Base-by-base conservation (phyloP, 2,797 vertebrate genomes). In the Stomatorhinus walkeri region DNA sequence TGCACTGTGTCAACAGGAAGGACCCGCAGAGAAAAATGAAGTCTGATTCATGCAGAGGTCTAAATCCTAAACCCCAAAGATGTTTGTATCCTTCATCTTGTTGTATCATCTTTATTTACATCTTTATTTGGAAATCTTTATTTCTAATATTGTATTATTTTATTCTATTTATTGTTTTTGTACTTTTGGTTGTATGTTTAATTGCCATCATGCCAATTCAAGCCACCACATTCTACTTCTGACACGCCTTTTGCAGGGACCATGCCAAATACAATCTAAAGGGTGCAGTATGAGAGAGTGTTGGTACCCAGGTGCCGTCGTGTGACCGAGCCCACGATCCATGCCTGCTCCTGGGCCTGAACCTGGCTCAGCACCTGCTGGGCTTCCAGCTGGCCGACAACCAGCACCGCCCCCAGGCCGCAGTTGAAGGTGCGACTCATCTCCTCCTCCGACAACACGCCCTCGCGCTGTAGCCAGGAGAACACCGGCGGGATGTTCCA, bases 361-460 rank as follows among this genome's bases (percentile, higher is more conserved):
- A 99, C 54, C 79, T 97, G 96, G 6, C 89, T 91, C 4, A 99
- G 94, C 6, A 98, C 93, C 87, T 94, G 93, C 92, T 96, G 95
- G 76, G 96, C 95, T 0, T 96, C 91, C 9, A 92, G 91, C 4
- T 94, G 93, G n/a, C 96, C 91, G 0, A 99, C 97, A 79, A 98
- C 95, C 51, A 99, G 93, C 90, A 96, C 95, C 0, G 96, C 97
- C 0, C 98, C 98, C 0, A 99, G 89, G 7, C 98, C 98, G 12
- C 97, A 98, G 94, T 99, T 99, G 92, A 99, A 99, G 0, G 98
- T 99, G 32, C 96, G 95, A 72, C 95, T 92, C 97, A 99, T 97
- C 94, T 99, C 98, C 72, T 97, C 96, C 91, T 97, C 97, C 0
- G 97, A 97, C 32, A 99, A 94, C 1, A 90, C 91, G 2, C 98